Percentiles rank a stretch among this genome's conserved stretches.
Conservation (phyloP, 92 coral and sea anemone species). For the Porites cylindrica region DNA sequence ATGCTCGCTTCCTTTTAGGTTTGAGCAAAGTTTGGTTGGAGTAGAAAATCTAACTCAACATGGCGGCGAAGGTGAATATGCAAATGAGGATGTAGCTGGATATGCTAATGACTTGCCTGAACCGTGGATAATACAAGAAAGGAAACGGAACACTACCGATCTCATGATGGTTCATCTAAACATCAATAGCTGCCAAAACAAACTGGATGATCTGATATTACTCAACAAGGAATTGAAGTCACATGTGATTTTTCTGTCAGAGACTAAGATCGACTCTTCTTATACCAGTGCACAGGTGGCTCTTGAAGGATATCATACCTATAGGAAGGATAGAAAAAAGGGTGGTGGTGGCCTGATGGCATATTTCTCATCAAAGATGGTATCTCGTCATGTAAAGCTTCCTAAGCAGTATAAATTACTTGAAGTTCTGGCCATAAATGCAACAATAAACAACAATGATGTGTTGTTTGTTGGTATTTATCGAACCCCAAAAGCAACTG, state of each 20-base stretch:
- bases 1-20: constrained; percentile 26
- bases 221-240: constrained; percentile 19
- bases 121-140: background rate
- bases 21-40: background rate
- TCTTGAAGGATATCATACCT: constrained; percentile 51
- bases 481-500: constrained; percentile 40
- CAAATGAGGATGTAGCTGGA: constrained; percentile 3
- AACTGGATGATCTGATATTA: constrained; percentile 10
- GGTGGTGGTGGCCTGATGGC: constrained; percentile 54
- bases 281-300: constrained; percentile 45
- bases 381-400: constrained; percentile 43
- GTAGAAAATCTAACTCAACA: background rate
- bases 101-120: constrained; percentile 24
- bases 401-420: constrained; percentile 57
- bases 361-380: constrained; percentile 48
- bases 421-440: constrained; percentile 52
- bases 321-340: constrained; percentile 44
- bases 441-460: constrained; percentile 43
- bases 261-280: constrained; percentile 44
- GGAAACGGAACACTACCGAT: background rate
- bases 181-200: background rate
- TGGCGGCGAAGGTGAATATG: constrained; percentile 20
- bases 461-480: constrained; percentile 22
- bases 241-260: constrained; percentile 39
- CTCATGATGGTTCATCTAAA: background rate